A percentile compares a stretch with the other conserved stretches of the same genome.
Conservation (phyloP, 2,113 vertebrate species). For the Dolichallabes microphthalmus region DNA sequence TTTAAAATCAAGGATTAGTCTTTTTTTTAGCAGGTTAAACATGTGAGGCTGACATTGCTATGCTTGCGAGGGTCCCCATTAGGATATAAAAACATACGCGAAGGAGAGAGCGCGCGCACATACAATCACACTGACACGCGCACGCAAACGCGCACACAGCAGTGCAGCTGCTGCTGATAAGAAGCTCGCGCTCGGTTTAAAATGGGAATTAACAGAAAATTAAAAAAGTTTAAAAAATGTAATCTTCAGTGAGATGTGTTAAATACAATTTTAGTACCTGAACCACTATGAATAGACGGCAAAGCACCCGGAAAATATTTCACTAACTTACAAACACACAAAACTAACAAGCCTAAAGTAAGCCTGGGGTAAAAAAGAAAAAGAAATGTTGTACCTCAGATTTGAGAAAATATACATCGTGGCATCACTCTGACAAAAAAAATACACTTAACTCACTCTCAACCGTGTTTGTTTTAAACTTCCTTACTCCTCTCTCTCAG, state of each 20-base stretch:
- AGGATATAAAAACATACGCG: not conserved
- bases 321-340: not conserved
- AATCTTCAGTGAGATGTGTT: constrained; percentile 7
- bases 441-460: not conserved
- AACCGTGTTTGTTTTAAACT: not conserved
- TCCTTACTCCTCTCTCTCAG: not conserved
- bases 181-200: not conserved
- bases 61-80: not conserved
- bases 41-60: not conserved
- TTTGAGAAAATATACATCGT: not conserved
- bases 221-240: constrained; percentile 2
- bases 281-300: not conserved
- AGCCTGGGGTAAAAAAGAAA: not conserved
- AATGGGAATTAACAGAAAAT: not conserved
- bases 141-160: not conserved
- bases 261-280: constrained; percentile 8
- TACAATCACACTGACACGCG: not conserved
- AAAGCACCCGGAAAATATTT: not conserved
- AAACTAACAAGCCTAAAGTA: not conserved
- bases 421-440: not conserved
- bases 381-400: not conserved
- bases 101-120: too few relatives aligned
- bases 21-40: too few relatives aligned
- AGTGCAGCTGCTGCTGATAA: not conserved
- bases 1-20: too few relatives aligned